Conservation (phyloP, 2,797 vertebrate species). For the Poecilia gillii region DNA sequence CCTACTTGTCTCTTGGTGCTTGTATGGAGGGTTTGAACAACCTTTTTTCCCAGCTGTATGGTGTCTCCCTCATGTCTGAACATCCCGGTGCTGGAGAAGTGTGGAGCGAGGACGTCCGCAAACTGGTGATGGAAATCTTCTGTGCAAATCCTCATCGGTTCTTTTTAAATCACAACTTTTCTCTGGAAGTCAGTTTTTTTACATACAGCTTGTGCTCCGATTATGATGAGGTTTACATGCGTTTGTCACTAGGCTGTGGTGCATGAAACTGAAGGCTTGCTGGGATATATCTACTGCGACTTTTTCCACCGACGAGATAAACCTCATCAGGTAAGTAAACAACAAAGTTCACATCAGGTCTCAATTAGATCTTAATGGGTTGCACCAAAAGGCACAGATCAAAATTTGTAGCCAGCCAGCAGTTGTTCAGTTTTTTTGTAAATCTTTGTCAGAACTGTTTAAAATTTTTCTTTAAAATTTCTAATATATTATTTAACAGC, state of each 20-base stretch:
- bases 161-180: neutral
- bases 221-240: slow-evolving; percentile 30
- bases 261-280: slow-evolving; percentile 92
- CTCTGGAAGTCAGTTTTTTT: slow-evolving; percentile 9
- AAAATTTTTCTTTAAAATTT: neutral
- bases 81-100: slow-evolving; percentile 90
- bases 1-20: slow-evolving; percentile 92
- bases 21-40: slow-evolving; percentile 96
- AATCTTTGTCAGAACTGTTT: neutral
- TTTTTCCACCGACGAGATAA: slow-evolving; percentile 93
- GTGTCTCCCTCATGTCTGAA: slow-evolving; percentile 90
- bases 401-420: neutral
- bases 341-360: slow-evolving; percentile 1
- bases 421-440: neutral
- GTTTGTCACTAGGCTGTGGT: slow-evolving; percentile 88
- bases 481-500: neutral
- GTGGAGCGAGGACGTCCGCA: slow-evolving; percentile 93
- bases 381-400: neutral
- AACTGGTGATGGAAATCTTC: slow-evolving; percentile 86
- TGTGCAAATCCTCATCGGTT: neutral
- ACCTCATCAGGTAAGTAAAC: slow-evolving; percentile 89
- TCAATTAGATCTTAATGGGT: neutral
- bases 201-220: neutral
- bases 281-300: slow-evolving; percentile 98
- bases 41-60: slow-evolving; percentile 90